Evolutionary conservation across 2,888 invertebrate species (phyloP), one percentile per base, ranked within the genome.

Genomic region (Apamea sordens): DNA sequence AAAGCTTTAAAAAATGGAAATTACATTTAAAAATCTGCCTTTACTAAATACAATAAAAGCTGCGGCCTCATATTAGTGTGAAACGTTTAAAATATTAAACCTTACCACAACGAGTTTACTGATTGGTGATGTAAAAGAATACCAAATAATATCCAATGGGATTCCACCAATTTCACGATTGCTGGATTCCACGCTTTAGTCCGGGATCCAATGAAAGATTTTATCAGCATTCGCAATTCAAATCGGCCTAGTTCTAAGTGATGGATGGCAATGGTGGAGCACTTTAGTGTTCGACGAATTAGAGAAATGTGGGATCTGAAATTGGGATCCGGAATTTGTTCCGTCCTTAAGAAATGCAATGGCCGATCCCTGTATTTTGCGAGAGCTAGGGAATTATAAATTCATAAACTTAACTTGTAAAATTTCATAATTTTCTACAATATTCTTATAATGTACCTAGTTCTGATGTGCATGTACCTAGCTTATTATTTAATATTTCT

Each of bases 221-320:
- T 50, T 75, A 64, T 73, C 70, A 76, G 70, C 70, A 71, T 84
- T 76, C 73, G 56, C 53, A 82, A 82, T 82, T 84, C 67, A 70
- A 82, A 82, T 64, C 50, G 24, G 36, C 1, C n/a, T 36, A 61
- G 13, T 44, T 11, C n/a, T n/a, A 63, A 73, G 41, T 81, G 74
- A 84, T 77, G 56, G 24, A 80, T 59, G 10, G 41, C 24, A 50
- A 10, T 36, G 28, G 32, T 56, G 44, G 50, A 80, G 71, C 53
- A 72, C 32, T 80, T 59, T 65, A 59, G 63, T 56, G 18, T 67
- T 81, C 41, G 36, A 56, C 28, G 32, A 67, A 28, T 56, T 50
- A 11, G 50, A n/a, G 65, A 78, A 41, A 59, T 73, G 18, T 36
- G n/a, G 41, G 10, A n/a, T 32, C 24, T 28, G 21, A 50, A 41